A percentile compares a stretch with the other conserved stretches of the same genome.
Evolutionary conservation across 2,113 vertebrate species (phyloP).

Genomic region (Holacanthus passer): DNA sequence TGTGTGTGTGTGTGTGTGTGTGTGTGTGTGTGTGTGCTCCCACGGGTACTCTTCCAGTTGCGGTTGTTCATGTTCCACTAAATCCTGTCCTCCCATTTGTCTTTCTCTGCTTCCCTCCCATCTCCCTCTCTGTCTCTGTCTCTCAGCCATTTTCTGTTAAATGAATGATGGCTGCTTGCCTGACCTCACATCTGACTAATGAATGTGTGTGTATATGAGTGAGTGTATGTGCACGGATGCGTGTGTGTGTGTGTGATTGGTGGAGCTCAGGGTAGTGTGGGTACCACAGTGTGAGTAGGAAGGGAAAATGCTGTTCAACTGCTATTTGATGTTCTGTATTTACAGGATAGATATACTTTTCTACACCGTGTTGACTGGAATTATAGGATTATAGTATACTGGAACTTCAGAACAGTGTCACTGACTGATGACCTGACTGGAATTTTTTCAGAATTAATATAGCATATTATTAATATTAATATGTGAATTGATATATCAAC

Average conservation of each 20-base stretch:
- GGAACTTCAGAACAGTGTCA: not conserved
- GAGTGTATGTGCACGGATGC: not conserved
- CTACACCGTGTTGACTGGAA: not conserved
- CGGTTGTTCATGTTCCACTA: conserved; percentile 53
- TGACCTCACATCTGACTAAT: conserved; percentile 66
- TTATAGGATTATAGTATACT: not conserved
- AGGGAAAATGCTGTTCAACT: not conserved
- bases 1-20: conserved; percentile 14
- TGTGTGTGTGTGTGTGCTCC: conserved; percentile 23
- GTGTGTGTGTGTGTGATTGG: not conserved
- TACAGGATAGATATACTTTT: not conserved
- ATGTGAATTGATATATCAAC: not conserved
- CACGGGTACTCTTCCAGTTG: conserved; percentile 46
- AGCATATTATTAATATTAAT: not conserved
- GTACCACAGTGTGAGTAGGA: not conserved
- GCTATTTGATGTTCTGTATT: conserved; percentile 1
- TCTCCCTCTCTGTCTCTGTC: conserved; percentile 39
- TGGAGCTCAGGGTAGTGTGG: conserved; percentile 2
- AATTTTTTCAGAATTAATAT: not conserved
- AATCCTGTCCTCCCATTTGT: conserved; percentile 62
- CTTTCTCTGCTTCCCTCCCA: conserved; percentile 35
- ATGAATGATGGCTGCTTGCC: conserved; percentile 63
- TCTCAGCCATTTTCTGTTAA: conserved; percentile 52
- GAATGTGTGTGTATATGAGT: conserved; percentile 26
- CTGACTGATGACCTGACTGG: not conserved